Evolutionary conservation across 2,797 vertebrate genomes (phyloP), one percentile per base, ranked within the genome.

Genomic region (Buceros bicornis): DNA sequence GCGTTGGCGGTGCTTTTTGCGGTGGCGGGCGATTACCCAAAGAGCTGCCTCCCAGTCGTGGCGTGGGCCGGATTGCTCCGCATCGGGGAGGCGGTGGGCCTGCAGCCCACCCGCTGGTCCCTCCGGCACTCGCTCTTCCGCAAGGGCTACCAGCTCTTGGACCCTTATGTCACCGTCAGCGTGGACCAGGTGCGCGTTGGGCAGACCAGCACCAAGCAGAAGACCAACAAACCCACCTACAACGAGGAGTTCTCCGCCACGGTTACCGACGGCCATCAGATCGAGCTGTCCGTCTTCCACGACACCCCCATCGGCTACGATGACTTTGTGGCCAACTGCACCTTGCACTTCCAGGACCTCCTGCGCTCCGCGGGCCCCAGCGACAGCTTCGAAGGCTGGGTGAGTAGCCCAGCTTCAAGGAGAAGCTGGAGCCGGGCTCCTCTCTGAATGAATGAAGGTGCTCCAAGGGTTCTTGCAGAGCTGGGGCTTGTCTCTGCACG

Each of bases 251-350:
- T 99, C 98, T 98, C 98, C 45, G 97, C 99, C 45, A 98, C 98
- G 43, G 99, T 99, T 53, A 98, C 94, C 64, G 97, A 99, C 56
- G 99, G 98, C 10, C 98, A 96, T 8, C 98, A 98, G 70, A 97
- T 99, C n/a, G 99, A 99, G 97, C 93, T 99, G 93, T 98, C 99
- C 0, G 99, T 99, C 15, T 99, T 99, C 96, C 99, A 99, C 67
- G 99, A 99, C 92, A 99, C 99, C 21, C 99, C 99, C 8, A 98
- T 99, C 61, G 99, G 99, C 31, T 99, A 99, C 60, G 99, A 99
- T 71, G 99, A 99, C 98, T 99, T 99, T 22, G 99, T 99, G 96
- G 99, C 99, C 90, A 99, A 99, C 97, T 99, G 99, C 97, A 99
- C 97, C 56, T 97, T 99, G 85, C 98, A 98, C 82, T 99, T 99